Evolutionary conservation across 2,797 vertebrate species (phyloP).

Genomic region (Parauchenoglanis punctatus): DNA sequence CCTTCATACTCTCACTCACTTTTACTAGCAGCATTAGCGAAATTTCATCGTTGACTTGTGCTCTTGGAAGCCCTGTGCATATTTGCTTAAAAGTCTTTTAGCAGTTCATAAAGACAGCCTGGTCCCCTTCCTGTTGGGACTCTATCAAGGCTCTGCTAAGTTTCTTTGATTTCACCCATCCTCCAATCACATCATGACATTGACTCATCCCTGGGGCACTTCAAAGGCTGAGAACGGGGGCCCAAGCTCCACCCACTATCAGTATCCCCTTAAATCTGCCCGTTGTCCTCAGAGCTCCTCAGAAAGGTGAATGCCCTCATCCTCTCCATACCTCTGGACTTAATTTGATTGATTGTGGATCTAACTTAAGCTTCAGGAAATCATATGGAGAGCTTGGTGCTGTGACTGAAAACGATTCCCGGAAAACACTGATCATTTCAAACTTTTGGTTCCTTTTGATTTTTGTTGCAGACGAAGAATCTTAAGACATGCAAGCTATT

Average conservation of each 20-base stretch:
- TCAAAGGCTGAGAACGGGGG: conserved; percentile 79
- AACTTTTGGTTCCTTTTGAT: background rate
- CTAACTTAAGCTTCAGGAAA: conserved; percentile 28
- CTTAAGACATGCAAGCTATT: conserved; percentile 74
- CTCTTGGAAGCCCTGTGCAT: conserved; percentile 69
- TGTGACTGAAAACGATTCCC: background rate
- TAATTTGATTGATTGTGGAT: conserved; percentile 57
- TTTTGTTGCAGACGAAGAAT: background rate
- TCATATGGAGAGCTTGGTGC: conserved; percentile 34
- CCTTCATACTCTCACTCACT: conserved; percentile 37
- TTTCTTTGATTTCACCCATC: conserved; percentile 82
- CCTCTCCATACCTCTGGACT: conserved; percentile 51
- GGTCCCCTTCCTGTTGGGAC: conserved; percentile 86
- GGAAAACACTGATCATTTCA: background rate
- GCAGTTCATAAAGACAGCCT: conserved; percentile 89
- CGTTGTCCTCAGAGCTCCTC: conserved; percentile 62
- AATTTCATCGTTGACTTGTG: conserved; percentile 44
- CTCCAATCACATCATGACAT: conserved; percentile 76
- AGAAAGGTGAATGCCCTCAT: conserved; percentile 52
- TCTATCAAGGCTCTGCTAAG: conserved; percentile 92
- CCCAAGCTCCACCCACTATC: conserved; percentile 71
- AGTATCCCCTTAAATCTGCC: conserved; percentile 73
- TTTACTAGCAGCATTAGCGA: conserved; percentile 44
- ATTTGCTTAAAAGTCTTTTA: conserved; percentile 89
- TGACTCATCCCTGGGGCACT: conserved; percentile 77